Base-by-base conservation (phyloP, 2,113 vertebrate species). In the Romanogobio albipinnatus region DNA sequence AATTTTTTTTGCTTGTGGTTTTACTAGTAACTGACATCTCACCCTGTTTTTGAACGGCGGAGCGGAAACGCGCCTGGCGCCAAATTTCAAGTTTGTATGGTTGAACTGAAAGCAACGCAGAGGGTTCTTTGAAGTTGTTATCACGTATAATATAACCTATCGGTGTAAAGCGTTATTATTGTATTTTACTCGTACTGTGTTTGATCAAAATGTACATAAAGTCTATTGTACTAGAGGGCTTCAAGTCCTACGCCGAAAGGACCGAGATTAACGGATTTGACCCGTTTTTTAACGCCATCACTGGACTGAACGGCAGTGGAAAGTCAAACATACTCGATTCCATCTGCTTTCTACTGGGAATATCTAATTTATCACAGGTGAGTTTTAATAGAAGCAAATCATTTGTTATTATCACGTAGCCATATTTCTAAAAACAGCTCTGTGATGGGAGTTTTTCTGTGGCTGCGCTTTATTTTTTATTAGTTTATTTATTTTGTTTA, bases 301-400 rank as follows among this genome's bases (percentile, higher is more conserved):
- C 98, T 1, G 98, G 98, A 22, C 93, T 99, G 68, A 99, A 99
- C 88, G 97, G 98, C 87, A 99, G 98, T 82, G 98, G 98, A 8
- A 99, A 99, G 83, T 99, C 98, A 59, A 99, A 99, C 76, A 96
- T 99, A 81, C 81, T 99, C 88, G 98, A 99, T 84, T 96, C 98
- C 0, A 96, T 99, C 89, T 99, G 98, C 89, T 99, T 99, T 81
- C 92, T 99, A 29, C 84, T 99, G 86, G 98, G 98, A 10, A 99
- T 99, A 71, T 89, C 75, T 56, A 99, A 96, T 81, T 88, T 99
- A 36, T 91, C 94, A 36, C 97, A 99, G 93, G 98, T 99, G 94
- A 93, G 91, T 89, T 14, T 43, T 14, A 17, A 13, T 58, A 36
- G 61, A 14, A 13, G 4, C 9, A 39, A 10, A 19, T 56, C 0